Evolutionary conservation across 2,888 invertebrate species (phyloP).

Genomic region (Nudaria mundana): DNA sequence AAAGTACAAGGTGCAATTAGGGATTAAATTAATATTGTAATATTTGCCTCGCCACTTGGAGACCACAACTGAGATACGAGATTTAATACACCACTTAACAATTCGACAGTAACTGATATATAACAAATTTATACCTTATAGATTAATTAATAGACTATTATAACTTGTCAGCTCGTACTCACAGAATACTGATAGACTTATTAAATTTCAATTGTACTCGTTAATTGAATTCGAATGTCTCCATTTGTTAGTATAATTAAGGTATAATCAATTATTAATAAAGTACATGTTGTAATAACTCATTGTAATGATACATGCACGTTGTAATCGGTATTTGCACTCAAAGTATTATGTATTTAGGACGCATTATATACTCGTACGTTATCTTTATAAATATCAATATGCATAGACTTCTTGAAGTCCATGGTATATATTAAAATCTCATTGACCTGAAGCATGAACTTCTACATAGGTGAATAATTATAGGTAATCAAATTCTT

Average conservation of each 20-base stretch:
- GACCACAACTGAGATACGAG: no score
- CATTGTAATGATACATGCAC: conserved; percentile 49
- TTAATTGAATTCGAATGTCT: conserved; percentile 43
- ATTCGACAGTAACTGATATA: neutral
- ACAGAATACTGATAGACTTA: conserved; percentile 36
- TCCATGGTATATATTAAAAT: conserved; percentile 37
- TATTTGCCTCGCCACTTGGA: no score
- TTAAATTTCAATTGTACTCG: conserved; percentile 33
- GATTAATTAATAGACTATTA: conserved; percentile 28
- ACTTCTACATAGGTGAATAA: no score
- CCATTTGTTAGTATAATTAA: conserved; percentile 50
- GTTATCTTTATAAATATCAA: conserved; percentile 61
- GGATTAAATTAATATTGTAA: no score
- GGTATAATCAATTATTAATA: conserved; percentile 43
- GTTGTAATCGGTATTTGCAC: conserved; percentile 52
- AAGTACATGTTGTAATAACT: conserved; percentile 37
- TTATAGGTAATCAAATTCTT: no score
- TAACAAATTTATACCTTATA: no score
- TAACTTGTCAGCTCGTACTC: conserved; percentile 24
- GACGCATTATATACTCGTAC: conserved; percentile 51
- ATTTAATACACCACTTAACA: no score
- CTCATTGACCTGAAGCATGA: conserved; percentile 40
- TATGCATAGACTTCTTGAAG: conserved; percentile 32
- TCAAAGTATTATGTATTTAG: conserved; percentile 56
- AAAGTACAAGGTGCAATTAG: no score